These are phyloP conservation scores for Heliothis subflexa DNA, from an alignment of 1,140 invertebrate species.

Conservation along the genomic window DNA sequence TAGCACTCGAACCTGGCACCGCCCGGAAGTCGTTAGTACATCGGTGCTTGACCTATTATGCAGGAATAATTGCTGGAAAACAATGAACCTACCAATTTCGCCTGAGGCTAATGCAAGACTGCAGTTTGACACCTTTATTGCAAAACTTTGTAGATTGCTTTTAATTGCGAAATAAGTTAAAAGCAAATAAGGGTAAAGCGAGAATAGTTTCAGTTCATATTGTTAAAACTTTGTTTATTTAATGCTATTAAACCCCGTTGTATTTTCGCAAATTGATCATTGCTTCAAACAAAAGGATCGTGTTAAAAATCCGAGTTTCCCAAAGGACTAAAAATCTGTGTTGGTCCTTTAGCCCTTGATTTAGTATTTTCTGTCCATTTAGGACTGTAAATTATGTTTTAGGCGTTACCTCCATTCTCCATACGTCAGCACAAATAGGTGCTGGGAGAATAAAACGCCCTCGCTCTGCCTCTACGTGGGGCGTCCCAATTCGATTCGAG, in stretches of 20 bases:
- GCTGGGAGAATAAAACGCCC: conserved; percentile 54
- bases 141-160: conserved; percentile 3
- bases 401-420: not conserved
- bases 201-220: not conserved
- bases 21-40: conserved; percentile 69
- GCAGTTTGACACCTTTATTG: not conserved
- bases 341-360: not conserved
- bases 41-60: conserved; percentile 66
- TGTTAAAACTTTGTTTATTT: conserved; percentile 1
- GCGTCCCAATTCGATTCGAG: conserved; percentile 59
- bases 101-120: conserved; percentile 34
- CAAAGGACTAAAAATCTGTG: not conserved
- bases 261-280: not conserved
- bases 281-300: too few species aligned
- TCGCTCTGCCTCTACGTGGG: conserved; percentile 66
- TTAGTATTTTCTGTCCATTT: not conserved
- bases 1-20: conserved; percentile 56
- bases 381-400: not conserved
- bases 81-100: conserved; percentile 48
- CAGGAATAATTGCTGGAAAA: conserved; percentile 59
- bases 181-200: not conserved
- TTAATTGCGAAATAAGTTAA: conserved; percentile 11
- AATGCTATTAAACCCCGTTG: not conserved
- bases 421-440: conserved; percentile 27
- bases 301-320: too few species aligned